These are phyloP conservation scores for Rosalia funebris DNA, from an alignment of 2,888 invertebrate genomes.

Conservation along the genomic window DNA sequence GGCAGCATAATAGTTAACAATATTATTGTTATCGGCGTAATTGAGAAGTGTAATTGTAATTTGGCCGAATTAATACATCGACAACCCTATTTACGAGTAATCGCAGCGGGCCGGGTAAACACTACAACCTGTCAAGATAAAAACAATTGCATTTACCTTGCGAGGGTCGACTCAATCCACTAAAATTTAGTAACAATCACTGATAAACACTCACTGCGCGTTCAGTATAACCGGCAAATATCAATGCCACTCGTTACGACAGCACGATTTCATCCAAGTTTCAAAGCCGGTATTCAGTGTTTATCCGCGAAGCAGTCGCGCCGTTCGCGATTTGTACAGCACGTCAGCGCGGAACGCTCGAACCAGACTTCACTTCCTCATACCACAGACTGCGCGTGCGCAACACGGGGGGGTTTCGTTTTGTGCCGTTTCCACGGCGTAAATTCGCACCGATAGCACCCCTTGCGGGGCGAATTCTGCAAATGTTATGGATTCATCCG, in stretches of 20 bases:
- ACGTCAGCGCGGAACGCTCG: slow-evolving; percentile 20
- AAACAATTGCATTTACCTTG: slow-evolving; percentile 18
- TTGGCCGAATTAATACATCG: no score
- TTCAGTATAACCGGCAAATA: slow-evolving; percentile 12
- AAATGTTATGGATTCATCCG: slow-evolving; percentile 1
- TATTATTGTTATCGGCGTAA: no score
- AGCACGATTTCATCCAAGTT: slow-evolving; percentile 7
- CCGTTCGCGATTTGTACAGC: slow-evolving; percentile 31
- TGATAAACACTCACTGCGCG: slow-evolving; percentile 25
- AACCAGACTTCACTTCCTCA: slow-evolving; percentile 47
- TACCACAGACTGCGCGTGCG: slow-evolving; percentile 48
- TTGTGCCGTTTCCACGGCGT: slow-evolving; percentile 8
- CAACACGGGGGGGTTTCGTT: slow-evolving; percentile 18
- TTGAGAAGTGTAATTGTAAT: no score
- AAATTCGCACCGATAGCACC: slow-evolving; percentile 5
- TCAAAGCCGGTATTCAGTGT: slow-evolving; percentile 23
- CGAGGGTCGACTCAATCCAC: slow-evolving; percentile 5
- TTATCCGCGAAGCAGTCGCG: slow-evolving; percentile 25
- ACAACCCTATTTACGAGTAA: no score
- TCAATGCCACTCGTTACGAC: slow-evolving; percentile 19
- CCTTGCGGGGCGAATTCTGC: slow-evolving; percentile 5
- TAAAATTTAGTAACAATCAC: slow-evolving; percentile 10
- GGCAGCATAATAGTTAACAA: no score
- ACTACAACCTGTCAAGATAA: slow-evolving; percentile 17
- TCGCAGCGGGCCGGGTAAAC: slow-evolving; percentile 17